Evolutionary conservation across 30 jellyfish, hydroid and myxozoan species (phyloP).

Genomic region (Aurelia sp.): DNA sequence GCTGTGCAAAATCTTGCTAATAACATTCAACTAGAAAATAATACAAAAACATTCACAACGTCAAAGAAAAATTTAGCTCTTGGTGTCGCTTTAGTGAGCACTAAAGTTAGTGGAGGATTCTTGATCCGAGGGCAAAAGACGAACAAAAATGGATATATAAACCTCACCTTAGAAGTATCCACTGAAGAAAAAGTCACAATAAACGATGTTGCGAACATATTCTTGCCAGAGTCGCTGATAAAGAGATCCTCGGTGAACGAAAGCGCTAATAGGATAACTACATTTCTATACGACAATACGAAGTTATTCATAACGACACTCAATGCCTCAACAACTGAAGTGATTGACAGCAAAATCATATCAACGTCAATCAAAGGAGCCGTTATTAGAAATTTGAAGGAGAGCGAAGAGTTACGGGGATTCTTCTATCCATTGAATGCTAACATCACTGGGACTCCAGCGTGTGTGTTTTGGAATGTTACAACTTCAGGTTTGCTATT

Average conservation of each 20-base stretch:
- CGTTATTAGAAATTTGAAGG: constrained; percentile 5
- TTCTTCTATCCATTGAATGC: constrained; percentile 36
- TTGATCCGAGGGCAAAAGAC: constrained; percentile 3
- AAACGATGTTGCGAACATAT: constrained; percentile 27
- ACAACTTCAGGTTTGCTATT: constrained; percentile 14
- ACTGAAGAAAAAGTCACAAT: not conserved
- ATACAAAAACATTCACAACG: constrained; percentile 15
- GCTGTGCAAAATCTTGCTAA: constrained; percentile 55
- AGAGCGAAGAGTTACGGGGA: constrained; percentile 33
- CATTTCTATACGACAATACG: constrained; percentile 50
- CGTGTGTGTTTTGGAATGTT: constrained; percentile 56
- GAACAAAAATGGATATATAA: constrained; percentile 3
- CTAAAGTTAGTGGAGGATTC: constrained; percentile 1
- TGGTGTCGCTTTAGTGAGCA: constrained; percentile 5
- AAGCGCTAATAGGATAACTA: constrained; percentile 18
- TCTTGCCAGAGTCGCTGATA: constrained; percentile 52
- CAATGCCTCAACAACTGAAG: constrained; percentile 8
- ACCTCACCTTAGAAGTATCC: constrained; percentile 18
- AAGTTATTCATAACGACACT: constrained; percentile 28
- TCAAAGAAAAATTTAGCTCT: constrained; percentile 25
- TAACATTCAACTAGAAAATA: constrained; percentile 10
- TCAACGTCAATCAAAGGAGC: constrained; percentile 62
- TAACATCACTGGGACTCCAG: constrained; percentile 34
- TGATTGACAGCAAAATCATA: constrained; percentile 58
- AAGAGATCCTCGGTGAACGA: not conserved